Percentiles rank a stretch among this genome's conserved stretches.
These are phyloP conservation scores for Orientallactaga sibirica DNA, from an alignment of 2,797 vertebrate species.

Conservation along the genomic window DNA sequence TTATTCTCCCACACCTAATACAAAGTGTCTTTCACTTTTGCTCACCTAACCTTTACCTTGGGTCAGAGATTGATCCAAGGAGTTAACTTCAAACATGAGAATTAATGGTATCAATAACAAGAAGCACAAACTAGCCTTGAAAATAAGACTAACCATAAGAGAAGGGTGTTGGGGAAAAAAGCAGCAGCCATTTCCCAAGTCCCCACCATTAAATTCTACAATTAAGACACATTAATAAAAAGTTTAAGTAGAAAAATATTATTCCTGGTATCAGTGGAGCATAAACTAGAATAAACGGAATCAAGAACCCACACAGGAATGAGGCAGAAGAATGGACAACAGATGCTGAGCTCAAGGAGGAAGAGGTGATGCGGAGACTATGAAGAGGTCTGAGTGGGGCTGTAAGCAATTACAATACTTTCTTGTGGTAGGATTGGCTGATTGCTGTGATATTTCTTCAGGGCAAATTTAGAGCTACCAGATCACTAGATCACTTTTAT, in stretches of 20 bases:
- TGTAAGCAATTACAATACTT: not conserved
- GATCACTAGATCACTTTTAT: not conserved
- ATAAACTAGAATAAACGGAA: not conserved
- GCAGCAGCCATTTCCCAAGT: not conserved
- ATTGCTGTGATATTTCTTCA: not conserved
- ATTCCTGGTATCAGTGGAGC: not conserved
- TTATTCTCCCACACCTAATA: not conserved
- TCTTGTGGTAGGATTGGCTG: not conserved
- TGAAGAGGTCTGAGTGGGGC: not conserved
- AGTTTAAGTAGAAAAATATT: not conserved
- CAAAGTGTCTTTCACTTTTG: not conserved
- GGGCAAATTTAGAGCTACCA: not conserved
- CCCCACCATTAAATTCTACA: not conserved
- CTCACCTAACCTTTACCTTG: not conserved
- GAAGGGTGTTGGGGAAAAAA: not conserved
- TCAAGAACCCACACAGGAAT: not conserved
- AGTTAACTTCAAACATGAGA: slow-evolving; percentile 64
- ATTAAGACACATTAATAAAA: too few relatives aligned
- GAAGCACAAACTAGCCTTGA: not conserved
- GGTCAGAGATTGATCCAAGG: not conserved
- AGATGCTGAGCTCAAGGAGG: not conserved
- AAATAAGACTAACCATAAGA: not conserved
- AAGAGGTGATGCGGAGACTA: not conserved
- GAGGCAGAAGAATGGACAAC: not conserved
- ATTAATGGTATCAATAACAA: not conserved